These are phyloP conservation scores for Montipora efflorescens DNA, from an alignment of 64 coral and sea anemone species.

Conservation along the genomic window DNA sequence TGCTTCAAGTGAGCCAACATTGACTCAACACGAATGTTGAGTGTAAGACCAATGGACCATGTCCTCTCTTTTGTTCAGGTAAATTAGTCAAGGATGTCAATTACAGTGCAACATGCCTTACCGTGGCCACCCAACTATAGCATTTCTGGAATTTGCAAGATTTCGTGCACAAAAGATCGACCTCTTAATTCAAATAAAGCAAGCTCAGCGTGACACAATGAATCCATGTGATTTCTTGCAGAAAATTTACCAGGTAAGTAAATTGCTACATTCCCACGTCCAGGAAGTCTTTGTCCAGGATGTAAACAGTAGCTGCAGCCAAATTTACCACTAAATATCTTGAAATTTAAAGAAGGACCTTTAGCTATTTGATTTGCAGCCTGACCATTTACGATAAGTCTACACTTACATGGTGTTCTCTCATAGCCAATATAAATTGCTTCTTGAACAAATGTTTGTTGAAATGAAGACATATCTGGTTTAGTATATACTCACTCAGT, in stretches of 20 bases:
- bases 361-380: slow-evolving; percentile 69
- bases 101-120: neutral
- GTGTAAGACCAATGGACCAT: slow-evolving; percentile 16
- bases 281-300: slow-evolving; percentile 50
- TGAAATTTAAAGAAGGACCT: slow-evolving; percentile 77
- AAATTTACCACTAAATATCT: slow-evolving; percentile 61
- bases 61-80: no score
- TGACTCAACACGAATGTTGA: slow-evolving; percentile 71
- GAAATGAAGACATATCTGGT: slow-evolving; percentile 69
- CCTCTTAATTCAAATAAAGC: slow-evolving; percentile 19
- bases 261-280: neutral
- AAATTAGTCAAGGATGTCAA: no score
- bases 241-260: neutral
- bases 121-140: no score
- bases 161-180: no score
- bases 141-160: no score
- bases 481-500: neutral
- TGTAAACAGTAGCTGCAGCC: slow-evolving; percentile 69
- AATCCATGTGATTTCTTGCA: slow-evolving; percentile 50
- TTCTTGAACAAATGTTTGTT: slow-evolving; percentile 60
- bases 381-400: slow-evolving; percentile 51
- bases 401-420: no score
- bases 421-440: no score
- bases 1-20: slow-evolving; percentile 66
- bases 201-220: slow-evolving; percentile 55